These are phyloP conservation scores for Platycheirus albimanus DNA, from an alignment of 2,888 invertebrate species.

Conservation along the genomic window DNA sequence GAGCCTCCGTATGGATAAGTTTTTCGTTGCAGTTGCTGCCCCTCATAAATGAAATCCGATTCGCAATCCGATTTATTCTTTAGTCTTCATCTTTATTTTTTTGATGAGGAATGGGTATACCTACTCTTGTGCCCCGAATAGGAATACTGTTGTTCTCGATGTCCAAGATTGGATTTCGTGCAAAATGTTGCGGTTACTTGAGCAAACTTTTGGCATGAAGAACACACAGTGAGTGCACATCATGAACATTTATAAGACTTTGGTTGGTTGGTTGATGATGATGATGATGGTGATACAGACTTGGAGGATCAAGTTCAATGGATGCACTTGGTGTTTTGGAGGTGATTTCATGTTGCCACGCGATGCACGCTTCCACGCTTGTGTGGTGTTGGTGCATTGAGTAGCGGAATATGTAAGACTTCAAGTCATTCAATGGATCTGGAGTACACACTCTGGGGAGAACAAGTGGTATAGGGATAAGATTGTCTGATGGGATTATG, in stretches of 20 bases:
- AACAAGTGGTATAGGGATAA: slow-evolving; percentile 26
- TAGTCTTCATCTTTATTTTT: background rate
- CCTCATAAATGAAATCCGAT: slow-evolving; percentile 64
- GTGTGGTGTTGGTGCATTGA: slow-evolving; percentile 38
- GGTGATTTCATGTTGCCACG: slow-evolving; percentile 57
- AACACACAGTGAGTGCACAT: slow-evolving; percentile 23
- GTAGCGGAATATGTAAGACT: slow-evolving; percentile 29
- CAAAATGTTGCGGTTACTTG: slow-evolving; percentile 68
- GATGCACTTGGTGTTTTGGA: slow-evolving; percentile 54
- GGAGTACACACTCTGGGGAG: slow-evolving; percentile 12
- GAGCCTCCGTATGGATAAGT: slow-evolving; percentile 30
- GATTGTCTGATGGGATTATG: slow-evolving; percentile 21
- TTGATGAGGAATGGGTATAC: background rate
- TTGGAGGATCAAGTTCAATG: slow-evolving; percentile 63
- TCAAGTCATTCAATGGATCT: slow-evolving; percentile 41
- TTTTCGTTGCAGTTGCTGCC: slow-evolving; percentile 61
- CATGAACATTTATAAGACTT: slow-evolving; percentile 30
- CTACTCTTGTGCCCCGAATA: slow-evolving; percentile 30
- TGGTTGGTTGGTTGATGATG: slow-evolving; percentile 24
- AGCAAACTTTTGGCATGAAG: slow-evolving; percentile 58
- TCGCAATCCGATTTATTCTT: slow-evolving; percentile 47
- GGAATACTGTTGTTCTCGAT: slow-evolving; percentile 46
- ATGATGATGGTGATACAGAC: slow-evolving; percentile 6
- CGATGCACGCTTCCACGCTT: slow-evolving; percentile 44
- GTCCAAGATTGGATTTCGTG: slow-evolving; percentile 68